phyloP scores from a whole-genome alignment of 2,113 vertebrate species.

The Orientallactaga bullata region DNA sequence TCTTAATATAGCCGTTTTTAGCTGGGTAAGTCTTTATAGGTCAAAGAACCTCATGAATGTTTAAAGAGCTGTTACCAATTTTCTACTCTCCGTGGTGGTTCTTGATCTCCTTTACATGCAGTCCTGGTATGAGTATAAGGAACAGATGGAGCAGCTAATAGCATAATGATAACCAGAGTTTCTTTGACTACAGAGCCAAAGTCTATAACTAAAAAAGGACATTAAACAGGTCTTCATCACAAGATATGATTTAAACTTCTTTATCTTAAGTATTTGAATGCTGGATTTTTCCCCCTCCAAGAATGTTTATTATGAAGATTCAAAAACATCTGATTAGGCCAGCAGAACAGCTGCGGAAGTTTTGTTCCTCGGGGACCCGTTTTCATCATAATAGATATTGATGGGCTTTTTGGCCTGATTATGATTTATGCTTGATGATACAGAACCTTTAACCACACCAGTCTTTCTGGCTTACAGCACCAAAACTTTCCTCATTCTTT shows the following conservation, averaged over 20 bases:
- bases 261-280: slow-evolving; percentile 70
- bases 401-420: slow-evolving; percentile 37
- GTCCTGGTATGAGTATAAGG: slow-evolving; percentile 73
- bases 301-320: slow-evolving; percentile 72
- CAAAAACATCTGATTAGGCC: slow-evolving; percentile 72
- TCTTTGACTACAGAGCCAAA: slow-evolving; percentile 53
- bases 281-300: slow-evolving; percentile 56
- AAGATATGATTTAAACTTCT: slow-evolving; percentile 70
- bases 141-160: slow-evolving; percentile 78
- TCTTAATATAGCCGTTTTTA: slow-evolving; percentile 50
- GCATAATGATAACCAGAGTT: slow-evolving; percentile 75
- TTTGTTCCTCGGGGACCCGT: background rate
- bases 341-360: slow-evolving; percentile 63
- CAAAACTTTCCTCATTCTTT: slow-evolving; percentile 35
- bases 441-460: slow-evolving; percentile 35
- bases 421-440: slow-evolving; percentile 58
- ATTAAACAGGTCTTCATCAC: slow-evolving; percentile 39
- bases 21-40: slow-evolving; percentile 71
- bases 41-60: slow-evolving; percentile 76
- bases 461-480: slow-evolving; percentile 58
- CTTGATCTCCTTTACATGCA: slow-evolving; percentile 79
- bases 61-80: slow-evolving; percentile 83
- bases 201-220: slow-evolving; percentile 69
- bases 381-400: slow-evolving; percentile 57
- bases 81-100: slow-evolving; percentile 80